phyloP scores from a whole-genome alignment of 2,888 invertebrate genomes.

The Nemoura dubitans region DNA sequence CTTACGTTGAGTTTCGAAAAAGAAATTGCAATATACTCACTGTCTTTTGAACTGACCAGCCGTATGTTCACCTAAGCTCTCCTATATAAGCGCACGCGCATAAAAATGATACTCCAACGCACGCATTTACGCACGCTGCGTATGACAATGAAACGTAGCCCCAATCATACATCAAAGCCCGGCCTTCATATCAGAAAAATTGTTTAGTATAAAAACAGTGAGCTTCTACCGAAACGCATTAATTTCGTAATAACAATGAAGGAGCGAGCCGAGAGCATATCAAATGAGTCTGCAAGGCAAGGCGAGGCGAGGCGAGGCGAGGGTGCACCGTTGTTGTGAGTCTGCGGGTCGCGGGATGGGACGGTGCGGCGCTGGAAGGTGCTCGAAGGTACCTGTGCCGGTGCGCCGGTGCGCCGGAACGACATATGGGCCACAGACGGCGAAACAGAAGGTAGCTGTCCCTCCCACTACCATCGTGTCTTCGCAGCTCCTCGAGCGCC shows the following conservation, averaged over 20 bases:
- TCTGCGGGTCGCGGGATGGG: neutral
- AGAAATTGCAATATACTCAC: no score
- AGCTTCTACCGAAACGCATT: slow-evolving; percentile 7
- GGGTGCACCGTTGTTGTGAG: neutral
- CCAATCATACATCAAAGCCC: neutral
- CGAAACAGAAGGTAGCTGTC: slow-evolving; percentile 22
- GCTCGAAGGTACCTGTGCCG: neutral
- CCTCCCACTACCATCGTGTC: neutral
- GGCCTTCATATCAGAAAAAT: neutral
- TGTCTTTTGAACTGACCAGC: no score
- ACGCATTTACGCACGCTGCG: neutral
- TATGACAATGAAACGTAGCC: neutral
- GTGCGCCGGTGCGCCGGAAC: neutral
- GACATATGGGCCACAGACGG: slow-evolving; percentile 21
- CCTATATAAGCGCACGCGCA: no score
- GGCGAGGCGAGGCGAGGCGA: neutral
- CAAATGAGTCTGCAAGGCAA: slow-evolving; percentile 20
- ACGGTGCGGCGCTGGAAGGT: no score
- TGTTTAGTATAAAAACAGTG: neutral
- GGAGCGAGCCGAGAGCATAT: slow-evolving; percentile 27
- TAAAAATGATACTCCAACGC: neutral
- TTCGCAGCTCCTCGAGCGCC: neutral
- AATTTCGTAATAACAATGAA: slow-evolving; percentile 41
- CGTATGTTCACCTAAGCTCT: no score
- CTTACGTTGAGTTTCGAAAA: no score